Base-by-base conservation (phyloP, 1,140 invertebrate species). In the Hydropsyche tenuis region DNA sequence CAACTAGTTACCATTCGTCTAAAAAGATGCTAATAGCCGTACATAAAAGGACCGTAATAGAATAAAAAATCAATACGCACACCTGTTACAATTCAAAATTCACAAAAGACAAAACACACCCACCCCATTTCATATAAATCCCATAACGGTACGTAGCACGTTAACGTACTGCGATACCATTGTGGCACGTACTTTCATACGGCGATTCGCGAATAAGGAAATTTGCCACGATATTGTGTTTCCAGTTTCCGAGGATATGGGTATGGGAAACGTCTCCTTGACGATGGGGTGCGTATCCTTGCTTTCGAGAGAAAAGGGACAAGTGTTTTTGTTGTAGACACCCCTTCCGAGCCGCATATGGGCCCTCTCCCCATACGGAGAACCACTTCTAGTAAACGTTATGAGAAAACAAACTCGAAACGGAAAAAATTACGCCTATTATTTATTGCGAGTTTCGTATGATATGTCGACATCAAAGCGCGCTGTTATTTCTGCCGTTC, bases 141-240 rank as follows among this genome's bases (percentile, higher is more conserved):
- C 30, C 30, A 9, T 9, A 37, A 9, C 30, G 30, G 30, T 9
- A 37, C 30, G 30, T 37, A 37, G 9, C 30, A 9, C 9, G 30
- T 37, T 37, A 37, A 25, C 16, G 56, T 23, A 5, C 4, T 6
- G 20, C n/a, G 23, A 12, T 23, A 25, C 5, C 11, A 51, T 51
- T 51, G 56, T 23, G n/a, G 6, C 11, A 16, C 6, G 20, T 25
- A 5, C 22, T 6, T 22, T 37, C 63, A 43, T 37, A 18, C 16
- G 18, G 16, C 7, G 20, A 65, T 65, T 43, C 63, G 63, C 37
- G 22, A 37, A 65, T 65, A 20, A 48, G 66, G 20, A 69, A 69
- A 51, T 69, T 27, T 6, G 18, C 23, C 66, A 45, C 66, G 45
- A 69, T 69, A 69, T 69, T 69, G 66, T 69, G 27, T 65, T 27